Percentiles rank a stretch among this genome's conserved stretches.
Conservation (phyloP, 2,113 vertebrate genomes). For the Aramus guarauna region DNA sequence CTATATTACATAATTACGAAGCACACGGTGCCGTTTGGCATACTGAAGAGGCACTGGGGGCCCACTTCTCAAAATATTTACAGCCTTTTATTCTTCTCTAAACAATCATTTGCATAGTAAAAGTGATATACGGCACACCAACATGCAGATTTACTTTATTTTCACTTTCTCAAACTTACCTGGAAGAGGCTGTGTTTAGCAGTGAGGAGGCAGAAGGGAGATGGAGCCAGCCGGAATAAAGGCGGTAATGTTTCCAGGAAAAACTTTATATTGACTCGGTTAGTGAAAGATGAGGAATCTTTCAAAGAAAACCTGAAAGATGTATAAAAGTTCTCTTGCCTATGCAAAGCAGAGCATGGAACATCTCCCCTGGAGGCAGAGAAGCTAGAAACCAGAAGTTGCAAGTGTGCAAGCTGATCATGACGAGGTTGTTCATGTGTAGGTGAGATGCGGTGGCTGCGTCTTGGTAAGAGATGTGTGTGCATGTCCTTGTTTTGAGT, state of each 20-base stretch:
- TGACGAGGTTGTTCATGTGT: background rate
- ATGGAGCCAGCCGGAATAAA: background rate
- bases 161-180: constrained; percentile 42
- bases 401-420: background rate
- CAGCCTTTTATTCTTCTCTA: constrained; percentile 79
- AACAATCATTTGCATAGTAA: constrained; percentile 81
- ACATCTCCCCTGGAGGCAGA: background rate
- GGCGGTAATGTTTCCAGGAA: background rate
- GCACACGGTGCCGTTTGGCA: constrained; percentile 66
- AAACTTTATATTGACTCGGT: background rate
- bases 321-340: background rate
- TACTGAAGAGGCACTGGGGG: constrained; percentile 77
- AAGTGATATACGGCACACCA: constrained; percentile 65
- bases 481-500: background rate
- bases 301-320: background rate
- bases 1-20: constrained; percentile 77
- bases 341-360: background rate
- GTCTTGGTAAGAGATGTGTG: background rate
- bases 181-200: constrained; percentile 39
- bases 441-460: background rate
- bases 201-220: constrained; percentile 16
- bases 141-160: constrained; percentile 50
- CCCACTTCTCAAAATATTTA: constrained; percentile 84
- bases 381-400: background rate
- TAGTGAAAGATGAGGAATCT: background rate